Evolutionary conservation across 1,140 invertebrate genomes (phyloP).

Genomic region (Zaprionus nigranus): DNA sequence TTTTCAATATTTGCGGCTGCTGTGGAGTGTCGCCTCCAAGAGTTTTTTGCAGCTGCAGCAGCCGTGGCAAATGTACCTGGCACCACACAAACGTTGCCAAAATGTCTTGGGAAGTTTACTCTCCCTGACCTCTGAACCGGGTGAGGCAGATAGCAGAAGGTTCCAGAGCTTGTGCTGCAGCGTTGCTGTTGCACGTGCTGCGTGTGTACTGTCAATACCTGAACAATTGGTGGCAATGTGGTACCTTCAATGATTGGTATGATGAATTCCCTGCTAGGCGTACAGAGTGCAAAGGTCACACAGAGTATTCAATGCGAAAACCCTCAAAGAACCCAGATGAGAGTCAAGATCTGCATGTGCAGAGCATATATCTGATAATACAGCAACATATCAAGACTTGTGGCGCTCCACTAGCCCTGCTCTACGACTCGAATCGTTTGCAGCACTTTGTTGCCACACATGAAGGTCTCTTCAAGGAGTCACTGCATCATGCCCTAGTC

Average conservation of each 20-base stretch:
- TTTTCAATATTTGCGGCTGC: background rate
- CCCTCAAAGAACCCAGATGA: too few relatives aligned
- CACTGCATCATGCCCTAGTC: conserved; percentile 13
- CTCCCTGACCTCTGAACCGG: background rate
- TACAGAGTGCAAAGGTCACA: background rate
- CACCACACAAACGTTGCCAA: conserved; percentile 20
- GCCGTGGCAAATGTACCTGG: background rate
- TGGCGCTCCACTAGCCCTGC: conserved; percentile 17
- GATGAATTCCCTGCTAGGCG: conserved; percentile 27
- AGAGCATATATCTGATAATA: conserved; percentile 15
- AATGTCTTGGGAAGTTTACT: conserved; percentile 1
- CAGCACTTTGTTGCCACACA: conserved; percentile 15
- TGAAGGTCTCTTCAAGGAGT: conserved; percentile 3
- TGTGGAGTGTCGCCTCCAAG: conserved; percentile 8
- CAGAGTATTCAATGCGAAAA: conserved; percentile 16
- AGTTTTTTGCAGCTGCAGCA: conserved; percentile 3
- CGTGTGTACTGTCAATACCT: conserved; percentile 34
- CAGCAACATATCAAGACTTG: conserved; percentile 10
- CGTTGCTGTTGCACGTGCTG: conserved; percentile 37
- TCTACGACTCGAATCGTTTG: conserved; percentile 23
- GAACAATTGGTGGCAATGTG: conserved; percentile 46
- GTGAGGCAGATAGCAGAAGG: background rate
- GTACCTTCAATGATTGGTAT: conserved; percentile 33
- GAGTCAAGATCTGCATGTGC: background rate
- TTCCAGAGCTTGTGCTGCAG: background rate